Evolutionary conservation across 2,888 invertebrate species (phyloP), one percentile per base, ranked within the genome.

Genomic region (Spilosoma lubricipeda): DNA sequence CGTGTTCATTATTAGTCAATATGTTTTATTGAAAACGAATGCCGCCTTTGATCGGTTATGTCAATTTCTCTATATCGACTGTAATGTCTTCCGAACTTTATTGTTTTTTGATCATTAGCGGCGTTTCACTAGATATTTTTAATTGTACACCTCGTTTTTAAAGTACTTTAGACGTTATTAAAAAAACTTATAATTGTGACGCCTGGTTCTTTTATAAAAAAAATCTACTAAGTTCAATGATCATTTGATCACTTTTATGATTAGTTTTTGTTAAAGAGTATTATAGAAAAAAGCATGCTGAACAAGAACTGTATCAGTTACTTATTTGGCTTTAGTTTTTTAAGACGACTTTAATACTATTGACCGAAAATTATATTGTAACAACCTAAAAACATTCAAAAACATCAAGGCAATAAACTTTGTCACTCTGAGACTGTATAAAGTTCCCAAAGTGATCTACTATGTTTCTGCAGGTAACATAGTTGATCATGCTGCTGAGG

Each of bases 1-100:
- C 89, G 89, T 88, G 92, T 93, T 94, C 94, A 92, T 95, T 95
- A 95, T 94, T 94, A 93, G 93, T 92, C 93, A 93, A 94, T 95
- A 93, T 90, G 90, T 93, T 93, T 94, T 95, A 95, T 94, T 94
- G 93, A 90, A 93, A 90, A 88, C 88, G 87, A 88, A 84, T 77
- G 90, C 94, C 94, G 94, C 90, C 94, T 94, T 94, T 94, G 93
- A 94, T 93, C 90, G 83, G 86, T 87, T 89, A 87, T 93, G 93
- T 93, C 94, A 92, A 92, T 93, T 93, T 92, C 91, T 83, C 88
- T 90, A 88, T 87, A 89, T 88, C 89, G 88, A 85, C 79, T 85
- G 84, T 87, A 86, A 85, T 86, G 84, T 86, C 84, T 86, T 85
- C 80, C 75, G 83, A 87, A 84, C 82, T 83, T 88, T 89, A 89